phyloP scores from a whole-genome alignment of 92 coral and sea anemone species.

The Epizoanthus rinbou region DNA sequence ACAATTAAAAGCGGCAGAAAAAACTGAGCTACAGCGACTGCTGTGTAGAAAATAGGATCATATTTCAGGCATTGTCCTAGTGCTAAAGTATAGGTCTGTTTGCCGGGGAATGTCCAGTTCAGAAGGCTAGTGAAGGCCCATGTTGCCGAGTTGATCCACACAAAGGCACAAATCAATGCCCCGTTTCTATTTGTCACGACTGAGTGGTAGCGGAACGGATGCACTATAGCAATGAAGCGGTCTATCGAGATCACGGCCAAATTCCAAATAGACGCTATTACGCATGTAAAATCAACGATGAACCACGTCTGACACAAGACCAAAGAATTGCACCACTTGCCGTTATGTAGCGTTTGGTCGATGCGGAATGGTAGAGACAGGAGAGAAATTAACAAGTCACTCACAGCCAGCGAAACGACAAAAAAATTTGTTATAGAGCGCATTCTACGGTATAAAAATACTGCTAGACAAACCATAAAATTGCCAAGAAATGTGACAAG shows the following conservation, averaged over 20 bases:
- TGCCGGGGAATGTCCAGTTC: conserved; percentile 53
- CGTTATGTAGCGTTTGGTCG: conserved; percentile 52
- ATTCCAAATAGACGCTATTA: conserved; percentile 61
- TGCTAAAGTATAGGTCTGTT: conserved; percentile 19
- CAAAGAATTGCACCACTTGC: conserved; percentile 47
- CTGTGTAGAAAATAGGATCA: conserved; percentile 76
- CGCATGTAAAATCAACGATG: conserved; percentile 49
- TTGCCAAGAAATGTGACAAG: conserved; percentile 52
- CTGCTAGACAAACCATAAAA: conserved; percentile 46
- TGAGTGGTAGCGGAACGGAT: conserved; percentile 50
- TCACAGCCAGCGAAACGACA: conserved; percentile 53
- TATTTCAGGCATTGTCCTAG: conserved; percentile 45
- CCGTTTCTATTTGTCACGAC: conserved; percentile 49
- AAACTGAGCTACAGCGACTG: conserved; percentile 62
- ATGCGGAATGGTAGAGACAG: conserved; percentile 51
- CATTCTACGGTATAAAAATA: conserved; percentile 38
- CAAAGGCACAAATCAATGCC: conserved; percentile 9
- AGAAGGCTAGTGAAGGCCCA: conserved; percentile 50
- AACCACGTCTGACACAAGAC: conserved; percentile 51
- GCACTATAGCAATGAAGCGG: conserved; percentile 51
- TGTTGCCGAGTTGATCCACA: conserved; percentile 47
- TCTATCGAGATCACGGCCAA: conserved; percentile 54
- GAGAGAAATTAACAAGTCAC: conserved; percentile 44
- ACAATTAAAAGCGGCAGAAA: conserved; percentile 76
- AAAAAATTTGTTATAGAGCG: conserved; percentile 58